Evolutionary conservation across 2,888 invertebrate species (phyloP).

Genomic region (Colletes collaris): DNA sequence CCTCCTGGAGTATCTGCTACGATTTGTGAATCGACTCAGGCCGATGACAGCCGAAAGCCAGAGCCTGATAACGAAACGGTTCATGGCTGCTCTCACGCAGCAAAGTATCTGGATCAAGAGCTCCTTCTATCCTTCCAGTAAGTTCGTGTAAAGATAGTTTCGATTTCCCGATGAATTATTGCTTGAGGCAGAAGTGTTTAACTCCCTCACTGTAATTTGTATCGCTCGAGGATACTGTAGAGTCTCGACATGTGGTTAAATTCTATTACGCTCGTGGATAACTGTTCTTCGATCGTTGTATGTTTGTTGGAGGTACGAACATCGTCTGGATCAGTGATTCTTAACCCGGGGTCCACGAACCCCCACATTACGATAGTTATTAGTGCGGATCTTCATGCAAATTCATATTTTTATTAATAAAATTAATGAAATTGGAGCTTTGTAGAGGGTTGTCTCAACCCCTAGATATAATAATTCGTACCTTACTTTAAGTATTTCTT

Average conservation of each 20-base stretch:
- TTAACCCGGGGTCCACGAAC: no score
- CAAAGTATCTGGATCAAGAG: slow-evolving; percentile 85
- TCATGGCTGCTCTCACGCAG: slow-evolving; percentile 88
- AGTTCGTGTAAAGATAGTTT: slow-evolving; percentile 23
- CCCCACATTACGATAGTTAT: no score
- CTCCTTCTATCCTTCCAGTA: slow-evolving; percentile 83
- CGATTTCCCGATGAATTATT: not conserved
- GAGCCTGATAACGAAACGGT: slow-evolving; percentile 86
- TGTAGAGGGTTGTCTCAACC: no score
- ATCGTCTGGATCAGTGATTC: not conserved
- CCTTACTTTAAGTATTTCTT: no score
- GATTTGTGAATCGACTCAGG: slow-evolving; percentile 88
- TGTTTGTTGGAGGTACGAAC: slow-evolving; percentile 29
- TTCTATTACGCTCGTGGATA: slow-evolving; percentile 5
- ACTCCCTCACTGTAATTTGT: no score
- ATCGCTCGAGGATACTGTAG: not conserved
- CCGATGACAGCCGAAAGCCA: slow-evolving; percentile 86
- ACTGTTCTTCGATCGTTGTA: slow-evolving; percentile 11
- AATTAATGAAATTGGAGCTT: no score
- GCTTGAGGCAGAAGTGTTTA: not conserved
- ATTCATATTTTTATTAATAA: no score
- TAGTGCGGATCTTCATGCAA: no score
- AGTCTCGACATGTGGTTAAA: not conserved
- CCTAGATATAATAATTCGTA: no score
- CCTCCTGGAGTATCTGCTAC: slow-evolving; percentile 89